Percentiles rank a stretch among this genome's conserved stretches.
These are phyloP conservation scores for Zeuzera pyrina DNA, from an alignment of 2,888 invertebrate genomes.

Conservation along the genomic window DNA sequence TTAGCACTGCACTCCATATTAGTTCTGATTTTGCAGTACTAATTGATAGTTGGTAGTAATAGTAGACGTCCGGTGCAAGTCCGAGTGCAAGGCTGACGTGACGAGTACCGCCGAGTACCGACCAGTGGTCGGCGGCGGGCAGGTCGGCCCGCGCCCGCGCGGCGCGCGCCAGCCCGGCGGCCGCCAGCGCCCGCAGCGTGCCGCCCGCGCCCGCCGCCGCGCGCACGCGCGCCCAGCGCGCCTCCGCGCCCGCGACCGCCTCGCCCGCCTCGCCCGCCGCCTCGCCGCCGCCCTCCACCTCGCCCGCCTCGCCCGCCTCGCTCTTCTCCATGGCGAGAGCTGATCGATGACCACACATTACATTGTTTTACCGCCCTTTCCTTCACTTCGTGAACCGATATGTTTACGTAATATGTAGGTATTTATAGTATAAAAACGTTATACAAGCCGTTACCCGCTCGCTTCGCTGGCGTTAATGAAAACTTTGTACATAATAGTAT, in stretches of 20 bases:
- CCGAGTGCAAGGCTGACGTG: too few species aligned
- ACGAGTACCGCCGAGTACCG: too few species aligned
- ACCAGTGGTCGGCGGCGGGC: conserved; percentile 53
- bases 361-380: background rate
- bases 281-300: conserved; percentile 19
- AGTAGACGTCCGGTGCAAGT: too few species aligned
- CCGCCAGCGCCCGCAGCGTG: conserved; percentile 49
- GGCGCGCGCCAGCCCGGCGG: conserved; percentile 48
- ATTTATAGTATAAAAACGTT: too few species aligned
- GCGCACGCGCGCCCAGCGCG: conserved; percentile 42
- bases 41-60: too few species aligned
- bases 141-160: conserved; percentile 21
- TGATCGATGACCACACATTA: conserved; percentile 19
- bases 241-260: conserved; percentile 32
- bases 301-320: conserved; percentile 35
- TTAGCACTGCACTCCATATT: too few species aligned
- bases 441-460: too few species aligned
- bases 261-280: conserved; percentile 16
- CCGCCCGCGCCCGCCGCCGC: conserved; percentile 37
- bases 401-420: too few species aligned
- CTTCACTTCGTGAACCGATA: background rate
- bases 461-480: too few species aligned
- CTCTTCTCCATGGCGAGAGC: conserved; percentile 44
- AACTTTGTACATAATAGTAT: too few species aligned
- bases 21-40: too few species aligned